phyloP scores from a whole-genome alignment of 2,113 vertebrate species.

The Centrocercus urophasianus region DNA sequence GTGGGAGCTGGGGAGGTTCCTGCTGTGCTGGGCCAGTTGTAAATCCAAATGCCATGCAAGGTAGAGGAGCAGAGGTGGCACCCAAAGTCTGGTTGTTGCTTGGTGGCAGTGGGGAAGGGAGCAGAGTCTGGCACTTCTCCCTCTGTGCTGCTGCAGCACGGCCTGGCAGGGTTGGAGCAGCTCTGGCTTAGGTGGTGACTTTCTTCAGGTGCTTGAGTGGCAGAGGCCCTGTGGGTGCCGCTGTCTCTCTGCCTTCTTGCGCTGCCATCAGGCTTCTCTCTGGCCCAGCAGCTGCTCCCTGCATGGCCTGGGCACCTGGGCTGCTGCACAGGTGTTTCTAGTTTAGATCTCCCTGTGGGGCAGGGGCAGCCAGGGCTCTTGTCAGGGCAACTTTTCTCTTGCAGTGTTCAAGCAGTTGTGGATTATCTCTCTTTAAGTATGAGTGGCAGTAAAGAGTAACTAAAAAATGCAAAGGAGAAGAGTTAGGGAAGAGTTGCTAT shows the following conservation, averaged over 20 bases:
- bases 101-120: not conserved
- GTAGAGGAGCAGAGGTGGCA: no score
- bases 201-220: not conserved
- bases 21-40: not conserved
- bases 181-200: not conserved
- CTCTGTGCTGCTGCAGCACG: not conserved
- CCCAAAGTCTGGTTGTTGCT: no score
- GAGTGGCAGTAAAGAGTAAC: not conserved
- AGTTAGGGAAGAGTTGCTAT: not conserved
- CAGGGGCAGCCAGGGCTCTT: not conserved
- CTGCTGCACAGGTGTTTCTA: not conserved
- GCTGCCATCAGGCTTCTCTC: not conserved
- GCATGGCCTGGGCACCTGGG: not conserved
- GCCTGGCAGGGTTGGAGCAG: not conserved
- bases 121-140: not conserved
- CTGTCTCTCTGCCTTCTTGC: not conserved
- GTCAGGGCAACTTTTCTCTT: not conserved
- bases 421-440: not conserved
- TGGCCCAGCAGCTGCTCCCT: not conserved
- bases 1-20: not conserved
- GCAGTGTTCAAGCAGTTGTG: not conserved
- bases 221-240: no score
- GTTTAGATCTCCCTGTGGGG: not conserved
- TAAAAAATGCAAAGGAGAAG: not conserved
- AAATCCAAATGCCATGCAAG: not conserved